Percentiles rank a stretch among this genome's conserved stretches.
These are phyloP conservation scores for Zoroaster sp. DNA, from an alignment of 53 echinoderm and acorn worm species.

Conservation along the genomic window DNA sequence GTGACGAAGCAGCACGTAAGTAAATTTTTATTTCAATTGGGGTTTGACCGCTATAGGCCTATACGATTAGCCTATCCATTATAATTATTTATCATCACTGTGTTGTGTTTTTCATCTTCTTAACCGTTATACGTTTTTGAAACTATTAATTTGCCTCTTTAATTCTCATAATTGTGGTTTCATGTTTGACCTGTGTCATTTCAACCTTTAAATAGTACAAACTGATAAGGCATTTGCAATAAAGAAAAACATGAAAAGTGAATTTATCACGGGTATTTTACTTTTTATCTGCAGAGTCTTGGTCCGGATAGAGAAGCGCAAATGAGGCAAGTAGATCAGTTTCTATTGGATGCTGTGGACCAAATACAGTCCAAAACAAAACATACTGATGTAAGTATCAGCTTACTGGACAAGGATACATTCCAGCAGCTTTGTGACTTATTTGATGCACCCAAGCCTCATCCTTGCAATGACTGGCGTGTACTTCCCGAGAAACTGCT, in stretches of 20 bases:
- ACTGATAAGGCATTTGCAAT: too few species aligned
- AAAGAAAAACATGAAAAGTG: too few species aligned
- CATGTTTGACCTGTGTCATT: too few species aligned
- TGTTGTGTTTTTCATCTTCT: too few species aligned
- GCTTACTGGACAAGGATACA: background rate
- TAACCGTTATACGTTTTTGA: too few species aligned
- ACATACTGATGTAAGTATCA: background rate
- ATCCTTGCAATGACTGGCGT: background rate
- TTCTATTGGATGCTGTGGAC: background rate
- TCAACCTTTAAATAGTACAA: too few species aligned
- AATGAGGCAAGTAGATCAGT: background rate
- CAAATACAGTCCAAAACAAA: background rate
- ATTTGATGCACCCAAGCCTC: background rate
- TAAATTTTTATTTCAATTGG: background rate
- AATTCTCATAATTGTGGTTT: too few species aligned
- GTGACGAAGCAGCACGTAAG: background rate
- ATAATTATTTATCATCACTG: too few species aligned
- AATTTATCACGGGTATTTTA: too few species aligned
- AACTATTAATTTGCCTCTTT: too few species aligned
- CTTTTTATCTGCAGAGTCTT: background rate
- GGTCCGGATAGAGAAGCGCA: background rate
- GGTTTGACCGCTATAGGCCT: too few species aligned
- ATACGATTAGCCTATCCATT: too few species aligned
- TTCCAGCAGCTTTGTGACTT: background rate
- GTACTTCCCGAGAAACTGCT: background rate